phyloP scores from a whole-genome alignment of 2,888 invertebrate genomes.

The Nephrotoma appendiculata region DNA sequence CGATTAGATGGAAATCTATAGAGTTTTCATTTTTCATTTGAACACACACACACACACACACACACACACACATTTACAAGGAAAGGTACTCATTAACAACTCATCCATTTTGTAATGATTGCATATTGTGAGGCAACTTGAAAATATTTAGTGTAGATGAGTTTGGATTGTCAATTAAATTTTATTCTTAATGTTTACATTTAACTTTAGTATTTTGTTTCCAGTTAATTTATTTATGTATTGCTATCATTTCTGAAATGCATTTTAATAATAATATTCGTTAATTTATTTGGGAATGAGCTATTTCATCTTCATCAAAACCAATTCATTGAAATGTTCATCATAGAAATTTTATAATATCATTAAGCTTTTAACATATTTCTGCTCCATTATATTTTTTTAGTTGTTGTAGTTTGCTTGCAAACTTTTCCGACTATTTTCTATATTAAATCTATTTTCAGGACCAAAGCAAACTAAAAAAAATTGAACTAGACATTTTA shows the following conservation, averaged over 20 bases:
- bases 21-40: background rate
- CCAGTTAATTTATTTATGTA: background rate
- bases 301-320: background rate
- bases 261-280: background rate
- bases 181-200: background rate
- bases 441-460: background rate
- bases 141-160: background rate
- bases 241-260: constrained; percentile 5
- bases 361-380: background rate
- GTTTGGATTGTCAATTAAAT: background rate
- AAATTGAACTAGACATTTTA: too few species aligned
- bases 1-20: background rate
- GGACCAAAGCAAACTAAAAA: background rate
- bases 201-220: background rate
- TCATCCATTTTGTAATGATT: background rate
- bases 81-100: background rate
- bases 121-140: background rate
- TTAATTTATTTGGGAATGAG: background rate
- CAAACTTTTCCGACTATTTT: background rate
- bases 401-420: background rate
- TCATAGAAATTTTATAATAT: background rate
- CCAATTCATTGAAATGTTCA: background rate
- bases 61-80: background rate
- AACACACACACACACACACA: background rate
- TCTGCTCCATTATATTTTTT: background rate